A percentile compares a stretch with the other conserved stretches of the same genome.
These are phyloP conservation scores for Linnaemya vulpina DNA, from an alignment of 2,888 invertebrate species.

Conservation along the genomic window DNA sequence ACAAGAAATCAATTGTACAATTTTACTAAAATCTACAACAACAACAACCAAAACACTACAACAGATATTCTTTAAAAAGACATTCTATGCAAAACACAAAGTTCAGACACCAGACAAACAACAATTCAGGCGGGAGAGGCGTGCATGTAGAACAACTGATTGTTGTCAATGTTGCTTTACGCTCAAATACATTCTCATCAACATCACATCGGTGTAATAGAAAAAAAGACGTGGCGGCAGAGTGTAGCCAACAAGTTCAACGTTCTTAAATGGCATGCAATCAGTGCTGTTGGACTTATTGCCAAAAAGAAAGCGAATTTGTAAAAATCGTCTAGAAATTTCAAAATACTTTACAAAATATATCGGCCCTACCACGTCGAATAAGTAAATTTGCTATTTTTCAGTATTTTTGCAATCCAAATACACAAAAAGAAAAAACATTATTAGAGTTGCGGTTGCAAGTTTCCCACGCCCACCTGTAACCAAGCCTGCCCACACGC, in stretches of 20 bases:
- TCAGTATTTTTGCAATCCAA: too few relatives aligned
- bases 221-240: conserved; percentile 3
- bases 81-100: background rate
- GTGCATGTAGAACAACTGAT: conserved; percentile 28
- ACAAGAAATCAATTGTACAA: background rate
- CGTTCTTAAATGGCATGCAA: conserved; percentile 41
- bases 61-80: background rate
- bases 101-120: conserved; percentile 5
- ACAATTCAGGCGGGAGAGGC: background rate
- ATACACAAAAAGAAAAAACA: too few relatives aligned
- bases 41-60: conserved; percentile 3
- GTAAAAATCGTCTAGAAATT: too few relatives aligned
- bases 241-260: conserved; percentile 55
- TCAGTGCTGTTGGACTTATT: too few relatives aligned
- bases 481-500: too few relatives aligned
- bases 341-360: too few relatives aligned
- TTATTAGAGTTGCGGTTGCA: too few relatives aligned
- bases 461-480: too few relatives aligned
- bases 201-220: conserved; percentile 19
- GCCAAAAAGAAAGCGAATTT: background rate
- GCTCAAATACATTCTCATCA: conserved; percentile 19
- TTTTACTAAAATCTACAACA: conserved; percentile 8
- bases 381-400: too few relatives aligned
- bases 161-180: conserved; percentile 59
- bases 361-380: too few relatives aligned